Percentiles rank a stretch among this genome's conserved stretches.
Evolutionary conservation across 2,797 vertebrate species (phyloP).

Genomic region (Darevskia mixta): DNA sequence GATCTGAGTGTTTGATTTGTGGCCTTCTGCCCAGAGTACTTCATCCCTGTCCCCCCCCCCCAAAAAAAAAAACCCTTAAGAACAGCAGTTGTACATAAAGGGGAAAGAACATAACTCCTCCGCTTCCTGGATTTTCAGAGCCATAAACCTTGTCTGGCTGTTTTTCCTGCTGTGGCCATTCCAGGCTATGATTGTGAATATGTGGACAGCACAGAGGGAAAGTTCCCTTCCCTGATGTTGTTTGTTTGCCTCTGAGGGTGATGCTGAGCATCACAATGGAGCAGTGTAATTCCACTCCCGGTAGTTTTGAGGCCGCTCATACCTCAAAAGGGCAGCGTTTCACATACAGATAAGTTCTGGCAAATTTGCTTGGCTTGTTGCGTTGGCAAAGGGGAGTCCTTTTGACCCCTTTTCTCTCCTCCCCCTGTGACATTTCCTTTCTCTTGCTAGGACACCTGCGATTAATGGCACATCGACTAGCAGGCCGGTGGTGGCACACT

Average conservation of each 20-base stretch:
- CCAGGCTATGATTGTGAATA: background rate
- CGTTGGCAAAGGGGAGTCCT: background rate
- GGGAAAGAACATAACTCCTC: background rate
- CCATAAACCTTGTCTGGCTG: no score
- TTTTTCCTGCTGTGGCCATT: background rate
- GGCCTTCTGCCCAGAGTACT: rapidly evolving
- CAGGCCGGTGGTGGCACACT: no score
- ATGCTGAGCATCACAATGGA: no score
- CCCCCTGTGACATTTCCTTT: background rate
- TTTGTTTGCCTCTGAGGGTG: background rate
- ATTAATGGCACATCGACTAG: background rate
- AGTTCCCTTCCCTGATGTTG: no score
- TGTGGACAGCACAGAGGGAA: background rate
- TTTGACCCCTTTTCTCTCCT: background rate
- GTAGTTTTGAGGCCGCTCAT: background rate
- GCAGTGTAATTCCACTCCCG: background rate
- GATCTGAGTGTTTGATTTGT: rapidly evolving
- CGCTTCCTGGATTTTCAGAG: no score
- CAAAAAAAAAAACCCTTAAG: background rate
- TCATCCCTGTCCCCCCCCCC: no score
- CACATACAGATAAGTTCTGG: background rate
- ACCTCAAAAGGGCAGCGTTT: background rate
- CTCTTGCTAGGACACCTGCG: background rate
- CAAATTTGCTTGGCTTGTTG: background rate
- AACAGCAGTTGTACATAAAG: background rate